Evolutionary conservation across 2,888 invertebrate species (phyloP).

Genomic region (Heliconius sara): DNA sequence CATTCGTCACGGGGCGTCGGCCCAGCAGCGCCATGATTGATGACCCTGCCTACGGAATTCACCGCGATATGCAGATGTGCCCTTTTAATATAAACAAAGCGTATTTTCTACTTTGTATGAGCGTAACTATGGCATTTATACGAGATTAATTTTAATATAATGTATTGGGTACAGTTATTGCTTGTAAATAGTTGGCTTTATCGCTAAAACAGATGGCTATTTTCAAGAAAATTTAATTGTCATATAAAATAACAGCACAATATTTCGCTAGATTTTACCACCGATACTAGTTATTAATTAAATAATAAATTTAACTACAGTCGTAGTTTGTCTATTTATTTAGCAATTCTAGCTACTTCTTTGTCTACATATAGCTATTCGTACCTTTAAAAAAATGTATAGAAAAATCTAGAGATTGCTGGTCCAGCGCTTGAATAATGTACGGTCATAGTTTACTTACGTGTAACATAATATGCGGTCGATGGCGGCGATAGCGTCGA

Average conservation of each 20-base stretch:
- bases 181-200: conserved; percentile 35
- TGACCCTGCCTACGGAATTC: conserved; percentile 57
- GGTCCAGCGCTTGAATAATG: conserved; percentile 65
- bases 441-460: conserved; percentile 67
- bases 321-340: background rate
- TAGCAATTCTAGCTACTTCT: background rate
- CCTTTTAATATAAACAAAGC: conserved; percentile 31
- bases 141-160: conserved; percentile 28
- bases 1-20: conserved; percentile 80
- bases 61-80: conserved; percentile 42
- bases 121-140: conserved; percentile 21
- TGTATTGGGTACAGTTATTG: conserved; percentile 16
- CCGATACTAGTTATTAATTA: background rate
- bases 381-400: conserved; percentile 33
- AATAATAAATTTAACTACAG: conserved; percentile 9
- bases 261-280: background rate
- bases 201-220: conserved; percentile 26
- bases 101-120: conserved; percentile 31
- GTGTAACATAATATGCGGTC: conserved; percentile 73
- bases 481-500: conserved; percentile 65
- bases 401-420: conserved; percentile 39
- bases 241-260: conserved; percentile 27
- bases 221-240: conserved; percentile 21
- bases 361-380: background rate
- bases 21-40: conserved; percentile 69